Evolutionary conservation across 2,113 vertebrate genomes (phyloP).

Genomic region (Xiphophorus maculatus): DNA sequence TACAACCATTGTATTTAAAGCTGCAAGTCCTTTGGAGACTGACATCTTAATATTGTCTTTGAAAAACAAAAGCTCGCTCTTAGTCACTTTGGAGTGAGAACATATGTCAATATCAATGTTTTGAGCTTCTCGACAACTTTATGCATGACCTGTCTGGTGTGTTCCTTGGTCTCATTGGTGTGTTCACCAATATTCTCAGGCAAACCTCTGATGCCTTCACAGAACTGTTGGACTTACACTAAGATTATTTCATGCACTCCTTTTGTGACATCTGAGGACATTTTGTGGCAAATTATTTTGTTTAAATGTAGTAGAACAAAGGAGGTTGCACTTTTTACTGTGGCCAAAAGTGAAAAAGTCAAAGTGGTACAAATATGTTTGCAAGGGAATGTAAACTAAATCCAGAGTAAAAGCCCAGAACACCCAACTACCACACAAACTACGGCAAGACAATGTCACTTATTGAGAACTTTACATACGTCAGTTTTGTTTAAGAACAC

Average conservation of each 20-base stretch:
- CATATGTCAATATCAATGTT: too few relatives aligned
- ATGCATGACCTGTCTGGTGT: too few relatives aligned
- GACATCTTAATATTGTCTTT: too few relatives aligned
- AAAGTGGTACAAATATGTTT: neutral
- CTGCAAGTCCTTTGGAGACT: too few relatives aligned
- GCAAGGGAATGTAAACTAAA: neutral
- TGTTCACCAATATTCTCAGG: too few relatives aligned
- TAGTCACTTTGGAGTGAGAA: too few relatives aligned
- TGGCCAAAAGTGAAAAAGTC: neutral
- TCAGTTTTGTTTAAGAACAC: constrained; percentile 38
- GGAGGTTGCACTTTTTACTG: neutral
- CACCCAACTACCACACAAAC: constrained; percentile 9
- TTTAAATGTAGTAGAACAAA: neutral
- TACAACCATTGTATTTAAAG: too few relatives aligned
- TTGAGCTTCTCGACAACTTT: too few relatives aligned
- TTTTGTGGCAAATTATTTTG: neutral
- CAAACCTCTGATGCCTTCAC: neutral
- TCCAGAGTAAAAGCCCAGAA: constrained; percentile 11
- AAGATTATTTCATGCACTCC: neutral
- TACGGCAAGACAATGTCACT: constrained; percentile 1
- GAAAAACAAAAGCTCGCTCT: too few relatives aligned
- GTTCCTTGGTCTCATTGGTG: too few relatives aligned
- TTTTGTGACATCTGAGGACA: neutral
- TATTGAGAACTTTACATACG: constrained; percentile 19
- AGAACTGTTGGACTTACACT: neutral